These are phyloP conservation scores for Rhogogaster chlorosoma DNA, from an alignment of 2,888 invertebrate species.

Conservation along the genomic window DNA sequence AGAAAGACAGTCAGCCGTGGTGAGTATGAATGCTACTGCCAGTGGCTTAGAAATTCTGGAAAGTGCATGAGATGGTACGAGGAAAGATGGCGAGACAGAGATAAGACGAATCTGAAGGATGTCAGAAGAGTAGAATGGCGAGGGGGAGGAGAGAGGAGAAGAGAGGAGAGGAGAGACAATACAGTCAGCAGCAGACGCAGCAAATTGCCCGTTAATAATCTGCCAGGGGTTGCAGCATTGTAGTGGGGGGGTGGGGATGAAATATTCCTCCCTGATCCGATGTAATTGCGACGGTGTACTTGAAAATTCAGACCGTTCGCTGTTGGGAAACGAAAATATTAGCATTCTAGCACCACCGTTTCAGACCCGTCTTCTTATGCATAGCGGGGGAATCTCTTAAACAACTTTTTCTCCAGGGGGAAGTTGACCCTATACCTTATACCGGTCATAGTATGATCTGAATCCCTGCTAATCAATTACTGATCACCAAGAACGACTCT, in stretches of 20 bases:
- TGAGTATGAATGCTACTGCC: slow-evolving; percentile 38
- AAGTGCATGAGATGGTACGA: slow-evolving; percentile 9
- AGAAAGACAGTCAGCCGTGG: slow-evolving; percentile 22
- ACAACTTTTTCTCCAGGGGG: not conserved
- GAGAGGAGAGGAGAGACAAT: slow-evolving; percentile 69
- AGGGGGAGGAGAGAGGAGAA: slow-evolving; percentile 23
- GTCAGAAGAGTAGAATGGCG: slow-evolving; percentile 24
- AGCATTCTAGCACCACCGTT: slow-evolving; percentile 25
- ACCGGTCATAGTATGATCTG: not conserved
- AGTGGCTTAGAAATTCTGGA: slow-evolving; percentile 18
- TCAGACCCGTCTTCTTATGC: slow-evolving; percentile 23
- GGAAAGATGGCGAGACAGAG: slow-evolving; percentile 3
- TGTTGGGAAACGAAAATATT: slow-evolving; percentile 54
- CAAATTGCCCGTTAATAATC: slow-evolving; percentile 77
- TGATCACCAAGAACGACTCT: not conserved
- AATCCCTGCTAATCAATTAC: not conserved
- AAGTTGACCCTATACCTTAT: not conserved
- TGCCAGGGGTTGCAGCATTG: slow-evolving; percentile 65
- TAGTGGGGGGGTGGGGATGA: slow-evolving; percentile 65
- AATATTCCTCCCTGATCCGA: slow-evolving; percentile 76
- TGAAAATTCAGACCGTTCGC: slow-evolving; percentile 64
- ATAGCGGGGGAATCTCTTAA: not conserved
- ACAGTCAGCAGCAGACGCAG: slow-evolving; percentile 76
- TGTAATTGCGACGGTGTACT: slow-evolving; percentile 74
- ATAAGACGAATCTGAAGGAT: slow-evolving; percentile 29